These are phyloP conservation scores for Sarcophaga caerulescens DNA, from an alignment of 2,888 invertebrate species.

Conservation along the genomic window DNA sequence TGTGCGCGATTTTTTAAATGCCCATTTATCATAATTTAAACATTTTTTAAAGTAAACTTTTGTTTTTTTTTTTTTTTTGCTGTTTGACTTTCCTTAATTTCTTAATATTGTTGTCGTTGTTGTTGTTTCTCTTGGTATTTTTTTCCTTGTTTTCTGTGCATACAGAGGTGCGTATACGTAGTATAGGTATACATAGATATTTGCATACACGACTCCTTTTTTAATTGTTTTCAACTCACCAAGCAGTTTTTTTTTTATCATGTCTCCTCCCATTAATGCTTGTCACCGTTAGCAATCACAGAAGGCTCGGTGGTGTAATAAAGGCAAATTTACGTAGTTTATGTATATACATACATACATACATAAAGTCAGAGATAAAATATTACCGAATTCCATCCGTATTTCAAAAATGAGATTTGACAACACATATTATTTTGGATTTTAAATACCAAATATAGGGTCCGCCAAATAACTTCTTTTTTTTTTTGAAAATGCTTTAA, in stretches of 20 bases:
- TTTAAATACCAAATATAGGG: too few species aligned
- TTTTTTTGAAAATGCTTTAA: too few species aligned
- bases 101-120: neutral
- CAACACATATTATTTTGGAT: too few species aligned
- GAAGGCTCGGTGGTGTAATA: neutral
- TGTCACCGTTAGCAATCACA: neutral
- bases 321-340: neutral
- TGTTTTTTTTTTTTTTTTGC: slow-evolving; percentile 17
- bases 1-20: neutral
- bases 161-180: slow-evolving; percentile 32
- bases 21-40: slow-evolving; percentile 43
- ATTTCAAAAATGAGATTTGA: too few species aligned
- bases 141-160: slow-evolving; percentile 1
- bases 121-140: neutral
- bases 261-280: neutral
- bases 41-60: slow-evolving; percentile 6
- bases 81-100: neutral
- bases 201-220: neutral
- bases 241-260: neutral
- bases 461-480: too few species aligned
- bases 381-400: too few species aligned
- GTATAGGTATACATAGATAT: neutral
- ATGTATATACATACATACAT: too few species aligned
- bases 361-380: too few species aligned
- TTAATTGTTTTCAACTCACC: neutral